These are phyloP conservation scores for Teinopalpus imperialis DNA, from an alignment of 2,888 invertebrate species.

Conservation along the genomic window DNA sequence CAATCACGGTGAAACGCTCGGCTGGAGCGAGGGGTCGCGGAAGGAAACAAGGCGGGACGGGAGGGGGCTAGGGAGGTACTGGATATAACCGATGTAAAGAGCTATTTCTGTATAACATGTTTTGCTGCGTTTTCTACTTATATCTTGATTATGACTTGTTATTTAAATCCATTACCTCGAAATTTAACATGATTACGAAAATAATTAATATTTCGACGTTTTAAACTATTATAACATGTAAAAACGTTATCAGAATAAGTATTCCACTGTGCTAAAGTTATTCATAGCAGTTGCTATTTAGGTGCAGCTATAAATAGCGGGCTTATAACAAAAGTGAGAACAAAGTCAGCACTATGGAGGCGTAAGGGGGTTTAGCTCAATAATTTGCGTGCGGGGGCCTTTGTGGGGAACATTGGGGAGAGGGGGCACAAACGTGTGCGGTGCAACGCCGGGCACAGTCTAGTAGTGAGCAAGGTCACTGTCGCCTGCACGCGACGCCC, in stretches of 20 bases:
- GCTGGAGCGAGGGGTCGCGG: conserved; percentile 3
- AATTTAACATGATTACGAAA: too few species aligned
- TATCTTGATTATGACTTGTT: too few species aligned
- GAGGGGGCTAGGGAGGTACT: conserved; percentile 12
- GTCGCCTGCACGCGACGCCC: conserved; percentile 24
- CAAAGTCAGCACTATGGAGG: conserved; percentile 6
- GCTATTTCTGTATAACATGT: conserved; percentile 3
- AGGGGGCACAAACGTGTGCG: conserved; percentile 16
- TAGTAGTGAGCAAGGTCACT: conserved; percentile 26
- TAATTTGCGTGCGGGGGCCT: conserved; percentile 25
- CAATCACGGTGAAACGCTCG: conserved; percentile 12
- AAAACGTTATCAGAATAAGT: background rate
- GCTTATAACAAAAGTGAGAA: conserved; percentile 21
- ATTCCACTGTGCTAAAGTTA: conserved; percentile 12
- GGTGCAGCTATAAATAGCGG: conserved; percentile 19
- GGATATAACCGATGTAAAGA: conserved; percentile 12
- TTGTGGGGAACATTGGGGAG: conserved; percentile 2
- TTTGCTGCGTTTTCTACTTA: too few species aligned
- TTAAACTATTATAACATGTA: too few species aligned
- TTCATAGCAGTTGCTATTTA: conserved; percentile 13
- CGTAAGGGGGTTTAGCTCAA: conserved; percentile 23
- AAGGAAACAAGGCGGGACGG: background rate
- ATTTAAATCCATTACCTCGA: too few species aligned
- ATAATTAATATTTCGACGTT: too few species aligned
- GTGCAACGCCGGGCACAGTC: conserved; percentile 24